phyloP scores from a whole-genome alignment of 2,888 invertebrate species.

The Eupithecia subfuscata region DNA sequence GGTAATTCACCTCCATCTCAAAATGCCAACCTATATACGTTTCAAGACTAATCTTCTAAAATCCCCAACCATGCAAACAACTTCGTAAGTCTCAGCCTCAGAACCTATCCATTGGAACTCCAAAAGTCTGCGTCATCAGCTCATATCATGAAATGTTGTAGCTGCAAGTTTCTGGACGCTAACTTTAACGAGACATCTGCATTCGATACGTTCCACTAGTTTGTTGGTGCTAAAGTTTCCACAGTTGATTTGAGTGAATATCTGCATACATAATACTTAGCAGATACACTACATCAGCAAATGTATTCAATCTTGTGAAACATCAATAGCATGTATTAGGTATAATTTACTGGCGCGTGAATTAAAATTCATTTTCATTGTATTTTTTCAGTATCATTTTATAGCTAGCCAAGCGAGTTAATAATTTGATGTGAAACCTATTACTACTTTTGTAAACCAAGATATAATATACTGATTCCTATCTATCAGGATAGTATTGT shows the following conservation, averaged over 20 bases:
- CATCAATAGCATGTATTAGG: neutral
- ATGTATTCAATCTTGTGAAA: neutral
- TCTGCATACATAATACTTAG: neutral
- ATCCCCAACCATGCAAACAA: neutral
- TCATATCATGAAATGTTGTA: constrained; percentile 23
- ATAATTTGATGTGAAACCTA: no score
- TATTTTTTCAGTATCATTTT: no score
- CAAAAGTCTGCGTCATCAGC: constrained; percentile 11
- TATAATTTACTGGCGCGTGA: no score
- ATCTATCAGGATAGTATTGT: no score
- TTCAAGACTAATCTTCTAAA: neutral
- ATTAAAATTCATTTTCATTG: no score
- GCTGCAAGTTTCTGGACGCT: constrained; percentile 34
- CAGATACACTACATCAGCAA: neutral
- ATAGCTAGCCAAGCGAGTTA: no score
- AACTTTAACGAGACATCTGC: constrained; percentile 37
- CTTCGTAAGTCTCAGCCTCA: neutral
- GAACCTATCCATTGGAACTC: neutral
- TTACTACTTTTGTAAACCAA: no score
- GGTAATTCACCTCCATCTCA: no score
- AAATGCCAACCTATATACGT: no score
- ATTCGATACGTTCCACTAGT: constrained; percentile 32
- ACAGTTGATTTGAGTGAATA: constrained; percentile 6
- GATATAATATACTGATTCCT: no score
- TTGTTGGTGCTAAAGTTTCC: constrained; percentile 22